These are phyloP conservation scores for Eulemur rufifrons DNA, from an alignment of 2,113 vertebrate genomes.

Conservation along the genomic window DNA sequence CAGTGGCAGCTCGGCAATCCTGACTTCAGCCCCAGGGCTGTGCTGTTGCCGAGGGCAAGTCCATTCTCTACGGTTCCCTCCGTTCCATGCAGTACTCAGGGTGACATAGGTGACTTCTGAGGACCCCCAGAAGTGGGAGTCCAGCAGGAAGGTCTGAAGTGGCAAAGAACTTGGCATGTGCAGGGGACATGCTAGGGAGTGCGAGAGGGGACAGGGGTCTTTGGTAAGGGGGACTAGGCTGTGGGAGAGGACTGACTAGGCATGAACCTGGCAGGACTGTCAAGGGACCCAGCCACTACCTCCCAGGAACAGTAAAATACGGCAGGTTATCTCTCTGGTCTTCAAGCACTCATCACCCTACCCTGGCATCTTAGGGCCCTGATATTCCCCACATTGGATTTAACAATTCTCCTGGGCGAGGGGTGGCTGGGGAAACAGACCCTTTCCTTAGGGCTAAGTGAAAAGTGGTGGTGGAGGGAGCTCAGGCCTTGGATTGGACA, in stretches of 20 bases:
- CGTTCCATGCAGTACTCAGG: not conserved
- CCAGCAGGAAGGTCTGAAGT: not conserved
- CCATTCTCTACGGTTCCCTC: not conserved
- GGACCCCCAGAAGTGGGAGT: not conserved
- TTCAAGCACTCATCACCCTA: not conserved
- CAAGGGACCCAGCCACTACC: too few species aligned
- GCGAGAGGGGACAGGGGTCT: fast-evolving
- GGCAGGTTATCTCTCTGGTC: not conserved
- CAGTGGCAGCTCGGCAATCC: not conserved
- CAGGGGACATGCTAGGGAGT: not conserved
- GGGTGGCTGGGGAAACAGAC: too few species aligned
- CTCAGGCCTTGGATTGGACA: not conserved
- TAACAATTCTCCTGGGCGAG: not conserved
- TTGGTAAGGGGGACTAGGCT: not conserved
- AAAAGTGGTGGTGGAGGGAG: not conserved
- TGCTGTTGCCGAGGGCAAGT: not conserved
- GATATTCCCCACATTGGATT: not conserved
- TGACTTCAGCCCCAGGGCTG: not conserved
- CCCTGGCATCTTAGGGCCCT: not conserved
- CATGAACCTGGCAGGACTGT: not conserved
- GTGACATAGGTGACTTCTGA: not conserved
- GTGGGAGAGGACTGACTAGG: not conserved
- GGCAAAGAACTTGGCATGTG: not conserved
- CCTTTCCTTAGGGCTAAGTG: not conserved
- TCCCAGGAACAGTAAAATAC: not conserved